Percentiles rank a stretch among this genome's conserved stretches.
phyloP scores from a whole-genome alignment of 2,113 vertebrate genomes.

The Leptocoma aspasia region DNA sequence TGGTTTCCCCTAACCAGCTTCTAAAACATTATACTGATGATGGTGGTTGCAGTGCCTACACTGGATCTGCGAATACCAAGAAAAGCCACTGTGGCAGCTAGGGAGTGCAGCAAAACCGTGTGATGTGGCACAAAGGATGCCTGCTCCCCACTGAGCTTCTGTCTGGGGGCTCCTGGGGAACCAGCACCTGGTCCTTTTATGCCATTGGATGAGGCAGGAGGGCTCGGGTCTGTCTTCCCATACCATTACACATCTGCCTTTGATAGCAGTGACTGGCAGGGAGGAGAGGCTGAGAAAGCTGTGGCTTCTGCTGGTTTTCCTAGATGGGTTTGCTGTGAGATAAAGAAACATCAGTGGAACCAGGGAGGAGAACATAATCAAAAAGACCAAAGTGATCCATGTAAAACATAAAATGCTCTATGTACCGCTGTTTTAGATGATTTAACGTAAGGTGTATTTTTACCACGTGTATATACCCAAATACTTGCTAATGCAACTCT shows the following conservation, averaged over 20 bases:
- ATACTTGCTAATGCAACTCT: neutral
- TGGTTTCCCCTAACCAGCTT: neutral
- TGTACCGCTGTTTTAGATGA: neutral
- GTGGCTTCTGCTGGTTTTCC: neutral
- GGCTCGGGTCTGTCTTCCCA: neutral
- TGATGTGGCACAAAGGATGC: neutral
- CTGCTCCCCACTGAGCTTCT: neutral
- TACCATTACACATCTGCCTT: neutral
- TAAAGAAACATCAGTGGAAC: neutral
- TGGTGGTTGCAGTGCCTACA: neutral
- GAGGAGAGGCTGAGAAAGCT: neutral
- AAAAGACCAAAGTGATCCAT: neutral
- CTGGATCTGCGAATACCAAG: neutral
- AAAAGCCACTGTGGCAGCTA: neutral
- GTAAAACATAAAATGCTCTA: neutral
- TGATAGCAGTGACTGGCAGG: neutral
- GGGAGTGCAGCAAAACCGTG: neutral
- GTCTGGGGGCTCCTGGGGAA: neutral
- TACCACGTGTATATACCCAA: neutral
- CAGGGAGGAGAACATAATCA: neutral
- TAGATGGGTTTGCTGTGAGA: neutral
- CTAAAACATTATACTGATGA: neutral
- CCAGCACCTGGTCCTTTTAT: neutral
- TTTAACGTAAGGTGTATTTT: neutral
- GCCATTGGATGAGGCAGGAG: neutral